A percentile compares a stretch with the other conserved stretches of the same genome.
Evolutionary conservation across 2,113 vertebrate species (phyloP).

Genomic region (Sisor rabdophorus): DNA sequence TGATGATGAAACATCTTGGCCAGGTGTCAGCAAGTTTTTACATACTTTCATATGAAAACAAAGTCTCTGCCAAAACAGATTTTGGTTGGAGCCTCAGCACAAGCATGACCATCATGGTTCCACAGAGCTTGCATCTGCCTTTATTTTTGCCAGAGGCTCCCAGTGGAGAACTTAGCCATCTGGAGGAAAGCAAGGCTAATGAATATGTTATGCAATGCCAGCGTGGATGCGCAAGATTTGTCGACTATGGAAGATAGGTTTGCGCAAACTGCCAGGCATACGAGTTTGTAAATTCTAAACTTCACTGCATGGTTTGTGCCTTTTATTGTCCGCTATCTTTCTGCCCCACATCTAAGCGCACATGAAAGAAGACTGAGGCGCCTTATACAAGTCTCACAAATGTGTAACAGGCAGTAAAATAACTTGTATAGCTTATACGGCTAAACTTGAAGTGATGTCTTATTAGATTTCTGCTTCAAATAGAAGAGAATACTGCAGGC

Average conservation of each 20-base stretch:
- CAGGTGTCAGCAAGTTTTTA: not conserved
- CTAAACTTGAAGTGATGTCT: not conserved
- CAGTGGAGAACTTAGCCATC: conserved; percentile 37
- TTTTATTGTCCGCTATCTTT: not conserved
- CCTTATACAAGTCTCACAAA: not conserved
- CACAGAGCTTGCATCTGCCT: conserved; percentile 38
- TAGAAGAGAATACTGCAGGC: not conserved
- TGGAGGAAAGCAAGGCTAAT: conserved; percentile 39
- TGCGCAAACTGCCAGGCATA: not conserved
- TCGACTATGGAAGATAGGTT: conserved; percentile 10
- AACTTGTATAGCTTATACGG: not conserved
- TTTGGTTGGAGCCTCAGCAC: not conserved
- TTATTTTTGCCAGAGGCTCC: conserved; percentile 30
- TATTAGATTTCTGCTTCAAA: not conserved
- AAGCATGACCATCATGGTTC: conserved; percentile 11
- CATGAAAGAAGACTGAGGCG: not conserved
- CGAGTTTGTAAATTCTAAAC: not conserved
- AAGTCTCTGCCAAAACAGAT: conserved; percentile 21
- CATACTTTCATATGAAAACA: conserved; percentile 14
- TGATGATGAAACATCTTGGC: not conserved
- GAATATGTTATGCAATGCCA: conserved; percentile 28
- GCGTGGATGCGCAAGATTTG: conserved; percentile 18
- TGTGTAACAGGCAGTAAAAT: not conserved
- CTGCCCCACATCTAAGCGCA: not conserved
- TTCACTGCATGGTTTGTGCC: not conserved